These are phyloP conservation scores for Empidonax alnorum DNA, from an alignment of 2,113 vertebrate genomes.

Conservation along the genomic window DNA sequence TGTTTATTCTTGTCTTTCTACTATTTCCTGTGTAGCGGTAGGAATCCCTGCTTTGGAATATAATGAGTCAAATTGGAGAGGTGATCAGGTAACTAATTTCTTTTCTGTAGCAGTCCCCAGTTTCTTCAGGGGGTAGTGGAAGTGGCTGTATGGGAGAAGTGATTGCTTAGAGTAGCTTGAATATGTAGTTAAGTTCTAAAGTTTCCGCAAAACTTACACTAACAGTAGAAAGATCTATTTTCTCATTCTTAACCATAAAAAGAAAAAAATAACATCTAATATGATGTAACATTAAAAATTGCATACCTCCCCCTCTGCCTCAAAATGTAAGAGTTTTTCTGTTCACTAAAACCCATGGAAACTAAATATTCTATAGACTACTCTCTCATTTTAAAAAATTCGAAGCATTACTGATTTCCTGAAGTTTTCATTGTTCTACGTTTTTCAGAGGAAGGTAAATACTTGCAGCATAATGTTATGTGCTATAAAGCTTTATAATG, in stretches of 20 bases:
- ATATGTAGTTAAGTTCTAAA: not conserved
- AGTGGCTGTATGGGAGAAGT: not conserved
- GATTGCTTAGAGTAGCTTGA: not conserved
- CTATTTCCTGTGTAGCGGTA: not conserved
- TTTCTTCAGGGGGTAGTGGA: not conserved
- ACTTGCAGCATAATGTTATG: not conserved
- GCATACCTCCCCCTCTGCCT: rapidly evolving
- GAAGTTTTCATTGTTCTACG: not conserved
- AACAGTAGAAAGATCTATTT: not conserved
- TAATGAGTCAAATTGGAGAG: not conserved
- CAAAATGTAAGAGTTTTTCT: not conserved
- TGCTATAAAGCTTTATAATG: not conserved
- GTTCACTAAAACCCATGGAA: not conserved
- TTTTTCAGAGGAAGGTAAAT: not conserved
- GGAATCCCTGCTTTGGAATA: not conserved
- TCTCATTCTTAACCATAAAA: not conserved
- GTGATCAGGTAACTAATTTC: not conserved
- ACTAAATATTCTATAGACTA: not conserved
- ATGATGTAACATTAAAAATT: not conserved
- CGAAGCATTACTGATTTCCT: not conserved
- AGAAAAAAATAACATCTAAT: not conserved
- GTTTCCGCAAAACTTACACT: not conserved
- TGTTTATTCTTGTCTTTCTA: not conserved
- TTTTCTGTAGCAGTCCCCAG: not conserved
- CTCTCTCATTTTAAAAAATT: not conserved